These are phyloP conservation scores for Eulimnadia texana DNA, from an alignment of 1,140 invertebrate genomes.

Conservation along the genomic window DNA sequence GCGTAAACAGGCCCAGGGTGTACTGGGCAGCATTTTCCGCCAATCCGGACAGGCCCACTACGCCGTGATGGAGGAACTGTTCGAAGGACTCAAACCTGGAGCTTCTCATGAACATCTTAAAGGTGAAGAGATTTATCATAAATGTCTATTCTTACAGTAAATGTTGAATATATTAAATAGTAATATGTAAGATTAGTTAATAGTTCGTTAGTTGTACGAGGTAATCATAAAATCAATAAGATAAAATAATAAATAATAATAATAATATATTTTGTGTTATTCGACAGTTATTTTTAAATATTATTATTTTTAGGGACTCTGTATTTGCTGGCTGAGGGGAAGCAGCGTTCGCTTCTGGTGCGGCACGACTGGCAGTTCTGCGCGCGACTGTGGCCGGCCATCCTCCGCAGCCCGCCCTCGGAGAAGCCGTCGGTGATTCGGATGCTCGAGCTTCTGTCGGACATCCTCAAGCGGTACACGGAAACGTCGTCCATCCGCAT, in stretches of 20 bases:
- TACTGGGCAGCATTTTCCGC: slow-evolving; percentile 35
- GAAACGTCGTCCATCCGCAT: slow-evolving; percentile 3
- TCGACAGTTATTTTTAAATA: not conserved
- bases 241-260: too few relatives aligned
- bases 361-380: slow-evolving; percentile 62
- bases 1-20: slow-evolving; percentile 43
- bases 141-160: too few relatives aligned
- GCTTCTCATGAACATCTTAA: slow-evolving; percentile 56
- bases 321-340: slow-evolving; percentile 53
- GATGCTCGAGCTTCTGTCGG: slow-evolving; percentile 46
- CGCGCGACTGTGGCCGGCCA: slow-evolving; percentile 51
- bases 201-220: too few relatives aligned
- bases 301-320: slow-evolving; percentile 40
- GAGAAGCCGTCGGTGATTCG: slow-evolving; percentile 65
- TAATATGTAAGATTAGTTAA: too few relatives aligned
- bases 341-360: slow-evolving; percentile 42
- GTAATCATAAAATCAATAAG: too few relatives aligned
- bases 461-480: slow-evolving; percentile 17
- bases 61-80: slow-evolving; percentile 36
- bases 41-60: slow-evolving; percentile 28
- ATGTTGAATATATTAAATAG: too few relatives aligned
- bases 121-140: too few relatives aligned
- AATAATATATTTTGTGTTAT: too few relatives aligned
- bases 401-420: slow-evolving; percentile 53
- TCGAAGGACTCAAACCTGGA: slow-evolving; percentile 34